Base-by-base conservation (phyloP, 2,888 invertebrate species). In the Mesochorus sp. region DNA sequence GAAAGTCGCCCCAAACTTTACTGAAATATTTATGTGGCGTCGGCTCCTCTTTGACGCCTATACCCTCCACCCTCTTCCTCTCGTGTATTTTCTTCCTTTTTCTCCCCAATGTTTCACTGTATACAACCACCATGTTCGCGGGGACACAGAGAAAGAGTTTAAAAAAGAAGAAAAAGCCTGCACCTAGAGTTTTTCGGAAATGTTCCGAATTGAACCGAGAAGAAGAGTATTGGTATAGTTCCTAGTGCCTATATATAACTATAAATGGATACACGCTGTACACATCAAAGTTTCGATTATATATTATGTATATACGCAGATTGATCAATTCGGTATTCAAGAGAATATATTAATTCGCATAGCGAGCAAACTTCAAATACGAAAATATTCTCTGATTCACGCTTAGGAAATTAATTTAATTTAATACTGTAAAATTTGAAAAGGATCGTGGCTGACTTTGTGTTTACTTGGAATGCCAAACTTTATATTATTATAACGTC, bases 11-110 rank as follows among this genome's bases (percentile, higher is more conserved):
- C 66, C 78, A 75, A 79, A 79, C 78, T 79, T 79, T 75, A 26
- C 67, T 79, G 78, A 79, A 79, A 79, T 79, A 79, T 79, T 74
- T 79, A 79, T 79, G 78, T 79, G 70, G 78, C 78, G 70, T 79
- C 78, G 70, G 66, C 64, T 70, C 75, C 70, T 70, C 78, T 79
- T 79, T 79, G 78, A 79, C 78, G 75, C 78, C 70, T 79, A 53
- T 28, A 28, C 53, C 19, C 66, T 44, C 17, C 14, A 10, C 28
- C 8, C 14, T 34, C 34, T 39, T 37, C 10, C 3, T 21, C 55
- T 55, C 34, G n/a, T n/a, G n/a, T n/a, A n/a, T n/a, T n/a, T n/a
- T n/a, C n/a, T n/a, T n/a, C n/a, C n/a, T 17, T 10, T 5, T 39
- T 24, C 44, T 44, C 26, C 44, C n/a, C 19, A 26, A 19, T 26